These are phyloP conservation scores for Dexiosoma caninum DNA, from an alignment of 2,888 invertebrate species.

Conservation along the genomic window DNA sequence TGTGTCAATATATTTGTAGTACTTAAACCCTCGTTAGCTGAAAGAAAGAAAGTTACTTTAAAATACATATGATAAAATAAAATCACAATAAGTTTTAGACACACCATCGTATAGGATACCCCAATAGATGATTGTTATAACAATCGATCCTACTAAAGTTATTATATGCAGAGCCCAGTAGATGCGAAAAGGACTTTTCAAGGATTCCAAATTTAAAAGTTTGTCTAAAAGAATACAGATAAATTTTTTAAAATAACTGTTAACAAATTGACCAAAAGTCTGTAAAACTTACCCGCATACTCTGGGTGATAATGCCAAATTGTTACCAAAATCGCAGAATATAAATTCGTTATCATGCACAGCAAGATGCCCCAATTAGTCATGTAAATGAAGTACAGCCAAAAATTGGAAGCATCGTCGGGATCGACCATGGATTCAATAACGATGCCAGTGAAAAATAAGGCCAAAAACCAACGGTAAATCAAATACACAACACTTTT, in stretches of 20 bases:
- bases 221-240: conserved; percentile 69
- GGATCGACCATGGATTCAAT: conserved; percentile 72
- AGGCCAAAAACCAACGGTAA: conserved; percentile 75
- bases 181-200: conserved; percentile 77
- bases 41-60: neutral
- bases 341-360: conserved; percentile 75
- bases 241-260: neutral
- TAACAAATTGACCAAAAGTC: too few species aligned
- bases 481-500: conserved; percentile 74
- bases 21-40: conserved; percentile 76
- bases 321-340: conserved; percentile 74
- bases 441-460: conserved; percentile 74
- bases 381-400: conserved; percentile 76
- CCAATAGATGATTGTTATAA: conserved; percentile 88
- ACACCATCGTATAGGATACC: conserved; percentile 75
- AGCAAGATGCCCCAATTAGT: conserved; percentile 77
- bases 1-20: conserved; percentile 86
- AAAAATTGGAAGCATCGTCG: conserved; percentile 67
- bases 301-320: conserved; percentile 76
- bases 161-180: conserved; percentile 86
- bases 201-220: conserved; percentile 71
- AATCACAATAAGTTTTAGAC: conserved; percentile 11
- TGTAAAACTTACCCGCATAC: conserved; percentile 71
- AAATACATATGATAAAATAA: too few species aligned
- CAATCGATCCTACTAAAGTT: conserved; percentile 83